Evolutionary conservation across 2,888 invertebrate genomes (phyloP).

Genomic region (Timema cristinae): DNA sequence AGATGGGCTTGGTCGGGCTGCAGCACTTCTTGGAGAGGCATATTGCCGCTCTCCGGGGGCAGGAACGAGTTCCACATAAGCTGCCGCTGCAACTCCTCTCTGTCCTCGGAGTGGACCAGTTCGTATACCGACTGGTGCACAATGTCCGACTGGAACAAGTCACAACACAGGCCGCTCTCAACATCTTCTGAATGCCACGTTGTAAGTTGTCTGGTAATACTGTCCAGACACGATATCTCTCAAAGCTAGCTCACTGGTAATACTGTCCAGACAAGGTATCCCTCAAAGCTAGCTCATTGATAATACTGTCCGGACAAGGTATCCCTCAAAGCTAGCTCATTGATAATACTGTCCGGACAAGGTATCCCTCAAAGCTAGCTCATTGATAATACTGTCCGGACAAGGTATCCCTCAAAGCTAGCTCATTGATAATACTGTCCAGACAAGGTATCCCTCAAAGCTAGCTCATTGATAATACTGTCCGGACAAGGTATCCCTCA

Average conservation of each 20-base stretch:
- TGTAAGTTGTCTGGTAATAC: not conserved
- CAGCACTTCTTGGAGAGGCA: conserved; percentile 83
- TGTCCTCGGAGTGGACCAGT: conserved; percentile 96
- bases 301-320: too few relatives aligned
- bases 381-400: too few relatives aligned
- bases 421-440: too few relatives aligned
- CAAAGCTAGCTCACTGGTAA: too few relatives aligned
- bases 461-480: too few relatives aligned
- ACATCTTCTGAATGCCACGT: not conserved
- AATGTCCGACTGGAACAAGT: conserved; percentile 81
- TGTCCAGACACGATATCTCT: not conserved
- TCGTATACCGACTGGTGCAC: conserved; percentile 99
- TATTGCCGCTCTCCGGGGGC: conserved; percentile 63
- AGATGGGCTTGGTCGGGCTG: conserved; percentile 84
- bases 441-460: too few relatives aligned
- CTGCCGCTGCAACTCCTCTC: conserved; percentile 94
- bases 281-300: not conserved
- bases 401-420: too few relatives aligned
- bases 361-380: too few relatives aligned
- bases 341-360: too few relatives aligned
- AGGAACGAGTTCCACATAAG: conserved; percentile 93
- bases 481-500: too few relatives aligned
- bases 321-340: too few relatives aligned
- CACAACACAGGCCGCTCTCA: not conserved
- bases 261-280: not conserved